phyloP scores from a whole-genome alignment of 2,888 invertebrate species.

The Dione vanillae region DNA sequence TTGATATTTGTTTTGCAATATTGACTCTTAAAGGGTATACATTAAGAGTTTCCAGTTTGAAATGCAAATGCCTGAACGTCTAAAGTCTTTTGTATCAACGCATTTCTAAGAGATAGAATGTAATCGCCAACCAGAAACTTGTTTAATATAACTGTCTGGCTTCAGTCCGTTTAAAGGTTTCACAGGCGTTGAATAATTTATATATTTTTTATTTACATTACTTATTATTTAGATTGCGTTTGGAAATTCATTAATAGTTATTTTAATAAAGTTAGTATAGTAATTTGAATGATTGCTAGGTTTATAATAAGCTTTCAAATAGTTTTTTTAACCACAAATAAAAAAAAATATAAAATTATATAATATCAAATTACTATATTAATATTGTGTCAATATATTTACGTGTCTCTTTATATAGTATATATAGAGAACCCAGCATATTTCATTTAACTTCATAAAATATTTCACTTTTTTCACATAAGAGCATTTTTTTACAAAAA shows the following conservation, averaged over 20 bases:
- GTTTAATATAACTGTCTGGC: slow-evolving; percentile 28
- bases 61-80: slow-evolving; percentile 53
- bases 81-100: slow-evolving; percentile 62
- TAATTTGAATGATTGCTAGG: too few relatives aligned
- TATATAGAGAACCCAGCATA: too few relatives aligned
- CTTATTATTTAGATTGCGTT: not conserved
- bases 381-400: too few relatives aligned
- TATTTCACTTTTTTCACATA: not conserved
- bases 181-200: slow-evolving; percentile 20
- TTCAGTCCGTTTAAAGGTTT: slow-evolving; percentile 27
- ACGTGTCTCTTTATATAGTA: too few relatives aligned
- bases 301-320: too few relatives aligned
- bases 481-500: not conserved
- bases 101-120: slow-evolving; percentile 54
- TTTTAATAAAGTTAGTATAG: too few relatives aligned
- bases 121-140: slow-evolving; percentile 47
- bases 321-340: too few relatives aligned
- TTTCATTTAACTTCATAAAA: not conserved
- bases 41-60: slow-evolving; percentile 51
- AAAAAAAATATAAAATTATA: too few relatives aligned
- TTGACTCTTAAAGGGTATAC: slow-evolving; percentile 47
- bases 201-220: slow-evolving; percentile 4
- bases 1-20: slow-evolving; percentile 41
- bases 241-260: not conserved
- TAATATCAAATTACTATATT: too few relatives aligned